These are phyloP conservation scores for Temnothorax nylanderi DNA, from an alignment of 1,140 invertebrate species.

Conservation along the genomic window DNA sequence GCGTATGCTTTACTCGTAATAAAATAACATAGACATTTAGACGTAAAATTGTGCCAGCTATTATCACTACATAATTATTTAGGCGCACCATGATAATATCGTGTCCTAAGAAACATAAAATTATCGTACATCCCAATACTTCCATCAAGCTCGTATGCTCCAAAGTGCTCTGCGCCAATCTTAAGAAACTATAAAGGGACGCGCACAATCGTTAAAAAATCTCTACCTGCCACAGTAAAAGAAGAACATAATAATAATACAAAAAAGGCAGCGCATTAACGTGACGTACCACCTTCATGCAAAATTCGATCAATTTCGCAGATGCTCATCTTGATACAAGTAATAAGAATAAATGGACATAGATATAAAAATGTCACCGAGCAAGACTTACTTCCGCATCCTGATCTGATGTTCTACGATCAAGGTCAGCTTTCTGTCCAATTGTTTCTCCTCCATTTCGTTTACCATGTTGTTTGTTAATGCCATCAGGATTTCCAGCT, in stretches of 20 bases:
- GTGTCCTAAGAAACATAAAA: constrained; percentile 46
- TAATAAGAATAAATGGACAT: neutral
- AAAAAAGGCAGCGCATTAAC: neutral
- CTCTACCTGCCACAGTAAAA: neutral
- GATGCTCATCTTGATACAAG: neutral
- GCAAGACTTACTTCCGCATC: constrained; percentile 16
- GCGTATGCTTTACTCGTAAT: neutral
- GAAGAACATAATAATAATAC: neutral
- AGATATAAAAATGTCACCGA: neutral
- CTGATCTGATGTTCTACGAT: constrained; percentile 71
- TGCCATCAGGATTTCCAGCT: constrained; percentile 73
- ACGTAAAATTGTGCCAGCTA: neutral
- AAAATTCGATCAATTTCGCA: neutral
- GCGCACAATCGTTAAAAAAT: constrained; percentile 18
- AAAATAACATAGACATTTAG: neutral
- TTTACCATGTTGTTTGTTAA: constrained; percentile 39
- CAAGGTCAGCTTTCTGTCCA: constrained; percentile 60
- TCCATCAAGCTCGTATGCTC: constrained; percentile 76
- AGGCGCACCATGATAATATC: constrained; percentile 28
- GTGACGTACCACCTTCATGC: neutral
- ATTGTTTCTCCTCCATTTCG: neutral
- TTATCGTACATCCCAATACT: constrained; percentile 76
- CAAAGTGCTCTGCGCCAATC: constrained; percentile 69
- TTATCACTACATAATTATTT: neutral
- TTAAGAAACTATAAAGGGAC: constrained; percentile 71